Evolutionary conservation across 2,888 invertebrate species (phyloP).

Genomic region (Erebia aethiops): DNA sequence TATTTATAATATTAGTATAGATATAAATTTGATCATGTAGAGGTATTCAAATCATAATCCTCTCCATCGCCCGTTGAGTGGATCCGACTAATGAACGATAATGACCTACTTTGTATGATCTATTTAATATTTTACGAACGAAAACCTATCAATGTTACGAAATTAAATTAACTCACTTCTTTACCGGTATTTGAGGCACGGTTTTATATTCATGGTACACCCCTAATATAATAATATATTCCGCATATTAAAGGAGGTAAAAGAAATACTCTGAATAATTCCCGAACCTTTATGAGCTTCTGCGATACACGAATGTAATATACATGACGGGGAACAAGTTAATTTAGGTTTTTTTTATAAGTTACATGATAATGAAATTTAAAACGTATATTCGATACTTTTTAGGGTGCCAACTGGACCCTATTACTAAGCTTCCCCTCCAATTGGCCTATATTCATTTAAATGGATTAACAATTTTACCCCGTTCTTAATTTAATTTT

Average conservation of each 20-base stretch:
- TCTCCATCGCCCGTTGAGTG: not conserved
- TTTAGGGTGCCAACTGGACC: too few relatives aligned
- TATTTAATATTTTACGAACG: too few relatives aligned
- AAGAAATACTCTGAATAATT: slow-evolving; percentile 15
- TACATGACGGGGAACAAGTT: not conserved
- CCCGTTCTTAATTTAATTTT: too few relatives aligned
- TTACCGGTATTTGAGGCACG: not conserved
- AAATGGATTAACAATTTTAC: too few relatives aligned
- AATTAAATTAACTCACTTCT: not conserved
- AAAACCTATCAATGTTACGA: not conserved
- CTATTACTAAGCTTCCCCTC: too few relatives aligned
- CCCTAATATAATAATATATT: slow-evolving; percentile 10
- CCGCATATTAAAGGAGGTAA: slow-evolving; percentile 14
- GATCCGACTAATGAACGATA: not conserved
- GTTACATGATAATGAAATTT: not conserved
- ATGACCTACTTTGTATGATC: too few relatives aligned
- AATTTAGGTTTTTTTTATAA: not conserved
- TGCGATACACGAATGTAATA: not conserved
- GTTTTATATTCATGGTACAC: not conserved
- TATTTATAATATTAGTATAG: too few relatives aligned
- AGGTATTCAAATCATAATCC: too few relatives aligned
- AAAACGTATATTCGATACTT: too few relatives aligned
- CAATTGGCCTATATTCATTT: too few relatives aligned
- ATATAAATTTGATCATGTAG: too few relatives aligned
- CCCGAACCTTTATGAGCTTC: not conserved